Evolutionary conservation across 1,140 invertebrate genomes (phyloP).

Genomic region (Drepana arcuata): DNA sequence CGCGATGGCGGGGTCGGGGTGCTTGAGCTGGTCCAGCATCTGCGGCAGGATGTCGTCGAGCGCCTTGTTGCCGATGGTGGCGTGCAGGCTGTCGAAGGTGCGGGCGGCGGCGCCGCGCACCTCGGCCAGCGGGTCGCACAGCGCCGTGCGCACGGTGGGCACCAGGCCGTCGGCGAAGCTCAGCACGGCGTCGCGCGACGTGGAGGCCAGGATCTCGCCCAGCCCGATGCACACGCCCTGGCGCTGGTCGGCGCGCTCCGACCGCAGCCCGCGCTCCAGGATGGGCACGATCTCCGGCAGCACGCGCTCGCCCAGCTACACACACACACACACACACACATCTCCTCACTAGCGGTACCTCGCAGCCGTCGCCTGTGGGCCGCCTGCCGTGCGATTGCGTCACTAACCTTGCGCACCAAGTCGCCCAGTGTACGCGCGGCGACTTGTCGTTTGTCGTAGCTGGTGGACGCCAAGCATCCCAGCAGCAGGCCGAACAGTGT

Average conservation of each 20-base stretch:
- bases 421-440: conserved; percentile 97
- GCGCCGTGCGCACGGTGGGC: conserved; percentile 95
- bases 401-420: conserved; percentile 87
- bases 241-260: conserved; percentile 91
- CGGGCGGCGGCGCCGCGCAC: conserved; percentile 95
- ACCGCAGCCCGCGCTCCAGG: conserved; percentile 92
- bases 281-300: conserved; percentile 98
- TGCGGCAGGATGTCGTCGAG: conserved; percentile 97
- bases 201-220: conserved; percentile 98
- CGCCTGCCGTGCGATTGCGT: no score
- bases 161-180: conserved; percentile 96
- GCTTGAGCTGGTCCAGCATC: conserved; percentile 88
- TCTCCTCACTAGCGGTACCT: no score
- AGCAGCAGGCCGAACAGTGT: conserved; percentile 93
- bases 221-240: conserved; percentile 99
- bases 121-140: conserved; percentile 94
- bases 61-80: conserved; percentile 93
- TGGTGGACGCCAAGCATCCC: conserved; percentile 94
- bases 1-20: conserved; percentile 80
- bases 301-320: conserved; percentile 94
- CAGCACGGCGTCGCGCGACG: conserved; percentile 94
- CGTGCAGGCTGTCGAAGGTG: conserved; percentile 96
- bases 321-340: conserved; percentile 1
- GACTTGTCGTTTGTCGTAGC: conserved; percentile 96
- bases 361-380: no score